These are phyloP conservation scores for Lingula anatina DNA, from an alignment of 2,888 invertebrate species.

Conservation along the genomic window DNA sequence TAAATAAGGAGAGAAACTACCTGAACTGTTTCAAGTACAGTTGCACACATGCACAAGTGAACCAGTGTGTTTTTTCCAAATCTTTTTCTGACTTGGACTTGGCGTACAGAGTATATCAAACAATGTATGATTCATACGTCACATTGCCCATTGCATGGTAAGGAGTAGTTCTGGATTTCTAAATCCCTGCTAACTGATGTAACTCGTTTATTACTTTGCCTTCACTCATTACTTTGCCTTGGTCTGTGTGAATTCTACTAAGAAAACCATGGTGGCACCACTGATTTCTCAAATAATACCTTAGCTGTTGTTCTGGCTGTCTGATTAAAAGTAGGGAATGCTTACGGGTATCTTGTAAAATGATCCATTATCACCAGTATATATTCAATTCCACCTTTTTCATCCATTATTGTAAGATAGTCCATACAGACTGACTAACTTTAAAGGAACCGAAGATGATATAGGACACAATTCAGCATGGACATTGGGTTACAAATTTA, in stretches of 20 bases:
- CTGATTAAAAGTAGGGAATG: conserved; percentile 5
- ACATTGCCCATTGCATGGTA: conserved; percentile 5
- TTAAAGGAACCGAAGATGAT: conserved; percentile 2
- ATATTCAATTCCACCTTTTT: conserved; percentile 10
- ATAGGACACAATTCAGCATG: not conserved
- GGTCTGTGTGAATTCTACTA: too few relatives aligned
- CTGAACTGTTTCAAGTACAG: conserved; percentile 1
- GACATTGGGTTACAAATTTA: not conserved
- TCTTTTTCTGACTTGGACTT: conserved; percentile 3
- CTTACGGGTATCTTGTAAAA: conserved; percentile 6
- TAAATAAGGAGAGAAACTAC: conserved; percentile 4
- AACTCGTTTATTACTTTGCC: not conserved
- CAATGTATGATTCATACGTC: conserved; percentile 4
- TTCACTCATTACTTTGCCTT: too few relatives aligned
- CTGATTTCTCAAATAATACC: too few relatives aligned
- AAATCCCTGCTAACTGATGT: not conserved
- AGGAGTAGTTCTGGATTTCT: conserved; percentile 1
- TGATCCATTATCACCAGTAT: too few relatives aligned
- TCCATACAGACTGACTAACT: conserved; percentile 10
- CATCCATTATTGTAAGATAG: conserved; percentile 6
- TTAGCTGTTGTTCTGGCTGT: conserved; percentile 7
- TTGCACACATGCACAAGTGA: conserved; percentile 7
- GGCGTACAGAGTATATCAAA: conserved; percentile 5
- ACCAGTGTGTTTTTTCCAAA: conserved; percentile 6
- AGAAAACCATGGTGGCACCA: too few relatives aligned